These are phyloP conservation scores for Augiades crinisus DNA, from an alignment of 2,888 invertebrate genomes.

Conservation along the genomic window DNA sequence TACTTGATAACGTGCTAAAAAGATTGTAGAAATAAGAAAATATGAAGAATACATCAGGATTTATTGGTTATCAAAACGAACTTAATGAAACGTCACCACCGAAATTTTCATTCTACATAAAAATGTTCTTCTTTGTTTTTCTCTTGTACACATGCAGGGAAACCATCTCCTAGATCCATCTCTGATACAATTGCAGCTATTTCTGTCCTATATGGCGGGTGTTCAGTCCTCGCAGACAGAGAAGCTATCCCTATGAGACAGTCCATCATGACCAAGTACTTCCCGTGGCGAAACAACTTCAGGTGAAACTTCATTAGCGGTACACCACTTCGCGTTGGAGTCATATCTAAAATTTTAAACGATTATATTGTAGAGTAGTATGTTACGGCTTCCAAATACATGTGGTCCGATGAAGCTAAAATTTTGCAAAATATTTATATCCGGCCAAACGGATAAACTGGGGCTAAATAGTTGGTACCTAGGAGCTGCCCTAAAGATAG, in stretches of 20 bases:
- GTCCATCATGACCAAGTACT: conserved; percentile 56
- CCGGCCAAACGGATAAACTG: no score
- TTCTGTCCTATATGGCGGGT: conserved; percentile 42
- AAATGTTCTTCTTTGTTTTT: conserved; percentile 42
- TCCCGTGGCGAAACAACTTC: conserved; percentile 48
- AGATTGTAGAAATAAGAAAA: no score
- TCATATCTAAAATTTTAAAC: conserved; percentile 41
- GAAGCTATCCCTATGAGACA: conserved; percentile 42
- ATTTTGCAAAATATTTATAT: no score
- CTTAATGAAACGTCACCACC: neutral
- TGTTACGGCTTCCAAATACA: no score
- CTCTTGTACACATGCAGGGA: conserved; percentile 45
- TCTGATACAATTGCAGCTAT: conserved; percentile 37
- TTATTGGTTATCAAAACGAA: no score
- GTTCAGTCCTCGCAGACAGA: conserved; percentile 33
- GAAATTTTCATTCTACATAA: conserved; percentile 30
- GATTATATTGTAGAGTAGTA: no score
- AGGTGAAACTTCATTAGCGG: conserved; percentile 56
- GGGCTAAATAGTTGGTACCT: no score
- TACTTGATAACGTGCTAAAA: no score
- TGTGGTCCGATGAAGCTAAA: neutral
- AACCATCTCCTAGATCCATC: conserved; percentile 46
- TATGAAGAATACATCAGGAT: no score
- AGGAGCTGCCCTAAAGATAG: no score
- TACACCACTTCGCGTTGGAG: conserved; percentile 41